These are phyloP conservation scores for Asteroscopus sphinx DNA, from an alignment of 2,888 invertebrate genomes.

Conservation along the genomic window DNA sequence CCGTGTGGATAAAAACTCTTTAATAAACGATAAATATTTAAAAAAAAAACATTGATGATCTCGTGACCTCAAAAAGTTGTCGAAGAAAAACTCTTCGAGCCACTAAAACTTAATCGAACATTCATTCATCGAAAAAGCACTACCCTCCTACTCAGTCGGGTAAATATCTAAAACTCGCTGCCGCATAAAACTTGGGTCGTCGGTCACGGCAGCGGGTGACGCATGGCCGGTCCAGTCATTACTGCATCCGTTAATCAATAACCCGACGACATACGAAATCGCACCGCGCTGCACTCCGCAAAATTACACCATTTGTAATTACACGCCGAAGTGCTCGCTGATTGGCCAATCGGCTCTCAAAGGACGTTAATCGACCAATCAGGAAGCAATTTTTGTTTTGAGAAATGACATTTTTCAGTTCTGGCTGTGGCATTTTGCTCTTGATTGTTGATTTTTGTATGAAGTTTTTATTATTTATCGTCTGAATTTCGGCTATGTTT, in stretches of 20 bases:
- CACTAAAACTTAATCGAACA: no score
- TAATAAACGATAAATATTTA: no score
- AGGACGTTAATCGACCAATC: conserved; percentile 57
- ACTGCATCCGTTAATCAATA: conserved; percentile 81
- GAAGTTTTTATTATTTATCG: background rate
- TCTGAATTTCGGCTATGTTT: background rate
- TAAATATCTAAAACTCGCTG: conserved; percentile 7
- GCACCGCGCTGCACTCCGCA: conserved; percentile 53
- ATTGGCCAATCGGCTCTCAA: conserved; percentile 56
- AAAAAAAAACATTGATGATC: no score
- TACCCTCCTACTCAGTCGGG: no score
- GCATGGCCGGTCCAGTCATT: conserved; percentile 73
- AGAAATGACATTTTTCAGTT: conserved; percentile 32
- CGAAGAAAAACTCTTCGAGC: no score
- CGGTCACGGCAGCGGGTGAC: conserved; percentile 56
- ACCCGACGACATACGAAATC: conserved; percentile 60
- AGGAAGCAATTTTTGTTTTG: conserved; percentile 53
- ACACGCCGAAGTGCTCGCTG: conserved; percentile 46
- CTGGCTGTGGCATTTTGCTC: conserved; percentile 14
- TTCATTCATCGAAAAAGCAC: no score
- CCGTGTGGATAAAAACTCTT: no score
- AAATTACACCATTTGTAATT: conserved; percentile 62
- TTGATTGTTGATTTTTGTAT: background rate
- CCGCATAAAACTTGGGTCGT: conserved; percentile 16
- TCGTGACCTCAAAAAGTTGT: no score